These are phyloP conservation scores for Chamaea fasciata DNA, from an alignment of 2,113 vertebrate species.

Conservation along the genomic window DNA sequence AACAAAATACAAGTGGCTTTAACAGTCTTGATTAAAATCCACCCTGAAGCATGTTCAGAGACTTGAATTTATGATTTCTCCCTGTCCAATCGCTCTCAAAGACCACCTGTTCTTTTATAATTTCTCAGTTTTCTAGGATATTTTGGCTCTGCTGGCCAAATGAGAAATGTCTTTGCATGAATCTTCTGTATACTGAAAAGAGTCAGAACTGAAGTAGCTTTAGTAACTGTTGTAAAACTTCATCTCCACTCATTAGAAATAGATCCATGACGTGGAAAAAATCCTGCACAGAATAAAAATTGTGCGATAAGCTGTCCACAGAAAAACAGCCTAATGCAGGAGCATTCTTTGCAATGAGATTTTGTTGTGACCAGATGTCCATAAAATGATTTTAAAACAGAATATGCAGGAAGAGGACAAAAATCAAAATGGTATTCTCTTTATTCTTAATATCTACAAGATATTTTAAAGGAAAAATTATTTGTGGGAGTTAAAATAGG, in stretches of 20 bases:
- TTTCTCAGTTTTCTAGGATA: neutral
- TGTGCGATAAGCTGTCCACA: neutral
- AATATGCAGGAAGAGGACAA: neutral
- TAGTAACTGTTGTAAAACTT: neutral
- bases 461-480: neutral
- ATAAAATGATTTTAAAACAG: neutral
- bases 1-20: neutral
- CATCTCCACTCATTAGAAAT: neutral
- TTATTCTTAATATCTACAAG: neutral
- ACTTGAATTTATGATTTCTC: neutral
- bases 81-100: neutral
- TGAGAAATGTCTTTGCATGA: neutral
- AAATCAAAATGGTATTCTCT: neutral
- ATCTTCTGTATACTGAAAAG: neutral
- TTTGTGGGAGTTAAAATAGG: neutral
- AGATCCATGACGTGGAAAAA: neutral
- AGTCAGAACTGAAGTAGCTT: neutral
- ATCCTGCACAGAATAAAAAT: neutral
- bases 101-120: neutral
- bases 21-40: neutral
- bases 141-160: neutral
- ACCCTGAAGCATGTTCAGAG: neutral
- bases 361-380: neutral
- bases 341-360: neutral
- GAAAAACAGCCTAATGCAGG: neutral